Percentiles rank a stretch among this genome's conserved stretches.
Conservation (phyloP, 2,113 vertebrate genomes). For the Saimiri boliviensis region DNA sequence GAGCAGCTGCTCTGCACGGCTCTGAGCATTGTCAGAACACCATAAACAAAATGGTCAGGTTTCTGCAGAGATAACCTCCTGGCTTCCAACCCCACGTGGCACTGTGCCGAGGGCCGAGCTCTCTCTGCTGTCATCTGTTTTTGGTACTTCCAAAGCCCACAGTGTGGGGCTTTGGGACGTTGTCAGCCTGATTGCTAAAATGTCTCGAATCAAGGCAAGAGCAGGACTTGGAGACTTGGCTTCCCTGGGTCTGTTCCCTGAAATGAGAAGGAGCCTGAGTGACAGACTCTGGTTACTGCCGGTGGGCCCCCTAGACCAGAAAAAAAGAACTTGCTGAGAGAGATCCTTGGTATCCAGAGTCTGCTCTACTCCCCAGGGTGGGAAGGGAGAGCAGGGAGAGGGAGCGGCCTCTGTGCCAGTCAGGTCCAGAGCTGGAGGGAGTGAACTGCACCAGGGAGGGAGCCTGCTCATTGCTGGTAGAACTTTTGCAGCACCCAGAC, state of each 20-base stretch:
- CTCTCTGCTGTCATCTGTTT: constrained; percentile 57
- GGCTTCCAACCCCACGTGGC: background rate
- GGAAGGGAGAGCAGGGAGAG: background rate
- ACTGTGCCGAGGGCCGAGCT: background rate
- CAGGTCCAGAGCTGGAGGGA: background rate
- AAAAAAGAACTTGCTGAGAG: background rate
- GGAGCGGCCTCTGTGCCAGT: accelerated
- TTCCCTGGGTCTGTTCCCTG: background rate
- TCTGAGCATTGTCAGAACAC: constrained; percentile 33
- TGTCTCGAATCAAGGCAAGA: background rate
- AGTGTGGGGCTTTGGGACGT: accelerated
- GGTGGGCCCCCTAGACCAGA: too few relatives aligned
- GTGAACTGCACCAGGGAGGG: too few relatives aligned
- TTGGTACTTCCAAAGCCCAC: background rate
- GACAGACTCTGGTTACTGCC: accelerated
- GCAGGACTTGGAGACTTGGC: accelerated
- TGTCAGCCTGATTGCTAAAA: background rate
- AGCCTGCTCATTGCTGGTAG: background rate
- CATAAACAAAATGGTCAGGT: constrained; percentile 47
- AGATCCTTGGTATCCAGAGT: background rate
- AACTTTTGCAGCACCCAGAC: background rate
- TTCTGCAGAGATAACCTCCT: constrained; percentile 25
- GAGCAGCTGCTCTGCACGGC: constrained; percentile 37
- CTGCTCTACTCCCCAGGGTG: background rate
- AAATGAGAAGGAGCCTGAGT: background rate